phyloP scores from a whole-genome alignment of 2,797 vertebrate genomes.

The Potorous gilbertii region DNA sequence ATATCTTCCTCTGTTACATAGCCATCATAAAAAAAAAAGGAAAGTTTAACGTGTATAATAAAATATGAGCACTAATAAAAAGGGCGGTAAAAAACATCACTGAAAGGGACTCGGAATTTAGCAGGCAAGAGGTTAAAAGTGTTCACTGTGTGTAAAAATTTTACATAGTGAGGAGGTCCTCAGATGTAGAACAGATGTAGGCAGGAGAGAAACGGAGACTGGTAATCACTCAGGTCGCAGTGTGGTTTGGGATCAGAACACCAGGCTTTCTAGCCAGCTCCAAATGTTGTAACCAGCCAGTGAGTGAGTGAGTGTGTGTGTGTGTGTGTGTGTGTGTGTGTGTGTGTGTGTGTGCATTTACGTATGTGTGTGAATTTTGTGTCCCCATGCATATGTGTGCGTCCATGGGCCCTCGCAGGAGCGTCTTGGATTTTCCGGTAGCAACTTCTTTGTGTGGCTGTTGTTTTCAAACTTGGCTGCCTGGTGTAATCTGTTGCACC shows the following conservation, averaged over 20 bases:
- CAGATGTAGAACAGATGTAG: conserved; percentile 90
- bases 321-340: conserved; percentile 50
- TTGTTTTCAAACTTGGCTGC: conserved; percentile 79
- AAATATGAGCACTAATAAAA: conserved; percentile 86
- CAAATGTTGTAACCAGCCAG: conserved; percentile 84
- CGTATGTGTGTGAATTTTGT: conserved; percentile 35
- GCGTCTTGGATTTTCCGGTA: conserved; percentile 86
- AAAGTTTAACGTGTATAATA: conserved; percentile 84
- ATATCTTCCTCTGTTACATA: conserved; percentile 82
- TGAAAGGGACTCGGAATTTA: conserved; percentile 84
- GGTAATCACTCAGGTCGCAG: conserved; percentile 84
- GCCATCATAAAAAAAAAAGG: conserved; percentile 77
- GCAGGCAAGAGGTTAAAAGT: conserved; percentile 90
- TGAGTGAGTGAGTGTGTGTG: conserved; percentile 31
- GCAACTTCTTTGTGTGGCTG: conserved; percentile 79
- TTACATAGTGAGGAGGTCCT: conserved; percentile 86
- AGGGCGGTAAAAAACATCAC: conserved; percentile 80
- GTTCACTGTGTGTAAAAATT: conserved; percentile 87
- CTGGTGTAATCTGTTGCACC: conserved; percentile 87
- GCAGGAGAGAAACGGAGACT: conserved; percentile 84
- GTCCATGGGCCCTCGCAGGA: conserved; percentile 32
- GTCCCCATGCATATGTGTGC: background rate
- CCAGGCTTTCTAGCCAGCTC: conserved; percentile 84
- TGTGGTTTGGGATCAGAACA: conserved; percentile 84
- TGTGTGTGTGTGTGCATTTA: conserved; percentile 17